Conservation (phyloP, 2,888 invertebrate species). For the Drosophila neonasuta region DNA sequence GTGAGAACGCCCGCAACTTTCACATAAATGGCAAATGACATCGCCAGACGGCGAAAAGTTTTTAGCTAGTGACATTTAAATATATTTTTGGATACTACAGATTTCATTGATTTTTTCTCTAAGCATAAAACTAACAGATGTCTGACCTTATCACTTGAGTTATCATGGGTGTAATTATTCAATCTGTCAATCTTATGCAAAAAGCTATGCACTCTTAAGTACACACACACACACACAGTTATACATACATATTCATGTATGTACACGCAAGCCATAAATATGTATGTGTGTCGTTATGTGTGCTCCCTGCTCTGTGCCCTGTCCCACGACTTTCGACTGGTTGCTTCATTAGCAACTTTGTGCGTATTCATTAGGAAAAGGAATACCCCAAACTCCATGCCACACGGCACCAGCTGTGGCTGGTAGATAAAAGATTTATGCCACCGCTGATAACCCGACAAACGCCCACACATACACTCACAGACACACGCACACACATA, state of each 20-base stretch:
- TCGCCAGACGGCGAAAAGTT: neutral
- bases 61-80: neutral
- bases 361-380: slow-evolving; percentile 72
- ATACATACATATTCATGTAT: slow-evolving; percentile 51
- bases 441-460: slow-evolving; percentile 69
- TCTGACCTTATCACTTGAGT: neutral
- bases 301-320: neutral
- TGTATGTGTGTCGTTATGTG: slow-evolving; percentile 21
- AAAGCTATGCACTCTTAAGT: slow-evolving; percentile 36
- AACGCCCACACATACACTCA: slow-evolving; percentile 51
- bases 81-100: neutral
- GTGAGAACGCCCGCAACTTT: too few relatives aligned
- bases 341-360: slow-evolving; percentile 77
- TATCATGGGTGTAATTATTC: slow-evolving; percentile 67
- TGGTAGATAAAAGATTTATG: slow-evolving; percentile 75
- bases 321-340: slow-evolving; percentile 42
- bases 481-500: slow-evolving; percentile 37
- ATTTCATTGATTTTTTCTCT: neutral
- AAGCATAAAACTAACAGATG: neutral
- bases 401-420: slow-evolving; percentile 60
- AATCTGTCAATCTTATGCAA: slow-evolving; percentile 63
- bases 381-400: slow-evolving; percentile 31
- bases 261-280: slow-evolving; percentile 14
- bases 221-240: slow-evolving; percentile 46
- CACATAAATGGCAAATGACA: neutral